phyloP scores from a whole-genome alignment of 2,797 vertebrate species.

The Vultur gryphus region DNA sequence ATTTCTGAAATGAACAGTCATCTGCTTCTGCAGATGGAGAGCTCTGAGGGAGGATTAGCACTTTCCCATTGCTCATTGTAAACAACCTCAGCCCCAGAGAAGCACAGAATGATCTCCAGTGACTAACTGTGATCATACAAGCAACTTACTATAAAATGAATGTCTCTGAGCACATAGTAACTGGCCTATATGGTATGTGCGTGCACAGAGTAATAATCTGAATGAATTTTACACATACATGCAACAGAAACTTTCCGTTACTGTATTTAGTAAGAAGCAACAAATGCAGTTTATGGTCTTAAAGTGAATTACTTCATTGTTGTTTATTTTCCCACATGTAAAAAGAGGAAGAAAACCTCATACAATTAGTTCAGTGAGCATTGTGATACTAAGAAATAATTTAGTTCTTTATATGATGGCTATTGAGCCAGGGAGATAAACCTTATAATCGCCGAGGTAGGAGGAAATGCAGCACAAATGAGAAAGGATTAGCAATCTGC shows the following conservation, averaged over 20 bases:
- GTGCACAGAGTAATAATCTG: background rate
- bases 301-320: background rate
- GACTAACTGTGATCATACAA: background rate
- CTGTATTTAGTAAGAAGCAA: background rate
- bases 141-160: background rate
- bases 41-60: slow-evolving; percentile 46
- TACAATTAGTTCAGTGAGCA: background rate
- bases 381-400: background rate
- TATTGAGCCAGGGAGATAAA: background rate
- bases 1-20: slow-evolving; percentile 58
- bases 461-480: background rate
- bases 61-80: slow-evolving; percentile 4
- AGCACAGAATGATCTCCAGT: background rate
- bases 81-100: slow-evolving; percentile 23
- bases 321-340: background rate
- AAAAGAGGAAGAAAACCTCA: background rate
- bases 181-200: background rate
- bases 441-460: background rate
- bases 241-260: background rate
- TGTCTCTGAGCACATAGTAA: background rate
- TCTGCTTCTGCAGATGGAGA: slow-evolving; percentile 30
- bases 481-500: background rate
- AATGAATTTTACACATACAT: background rate
- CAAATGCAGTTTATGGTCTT: background rate
- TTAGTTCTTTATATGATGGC: background rate